Base-by-base conservation (phyloP, 1,140 invertebrate species). In the Penaeus japonicus region DNA sequence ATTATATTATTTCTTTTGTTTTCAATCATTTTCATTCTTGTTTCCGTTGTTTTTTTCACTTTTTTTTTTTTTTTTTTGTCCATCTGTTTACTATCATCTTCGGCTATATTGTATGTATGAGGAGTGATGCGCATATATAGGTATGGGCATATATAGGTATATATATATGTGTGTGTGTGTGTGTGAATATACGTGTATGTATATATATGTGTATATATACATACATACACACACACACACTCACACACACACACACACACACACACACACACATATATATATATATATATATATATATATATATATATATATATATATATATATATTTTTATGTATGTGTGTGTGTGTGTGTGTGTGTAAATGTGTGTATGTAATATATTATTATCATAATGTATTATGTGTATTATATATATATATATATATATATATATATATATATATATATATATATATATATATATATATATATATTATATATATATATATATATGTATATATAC, bases 271-370 rank as follows among this genome's bases (percentile, higher is more conserved):
- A 84, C 57, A 78, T 39, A 39, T 39, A 39, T 39, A 5, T 78
- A 35, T 78, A 78, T 39, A 39, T 78, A 78, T 78, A 78, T 35
- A 39, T 35, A 35, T 78, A 78, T 78, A 78, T 39, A 78, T 78
- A 78, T 78, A 78, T 78, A 78, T 78, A 78, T 78, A 78, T 78
- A 78, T 78, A 78, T 78, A 35, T 39, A 78, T 78, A 78, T 78
- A 78, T 78, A 35, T 65, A 65, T 65, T n/a, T 65, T n/a, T 65
- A 65, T 3, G 53, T 78, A 78, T 39, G 53, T 1, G 53, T 78
- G 53, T 78, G 53, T 78, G 53, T 78, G 27, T 78, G 53, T 78
- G 53, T 39, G n/a, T 78, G 53, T 78, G 53, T 78, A 78, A 39
- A 39, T 78, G n/a, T 78, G 20, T 78, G 53, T 78, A 39, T 78